Evolutionary conservation across 2,888 invertebrate genomes (phyloP).

Genomic region (Tipula helvola): DNA sequence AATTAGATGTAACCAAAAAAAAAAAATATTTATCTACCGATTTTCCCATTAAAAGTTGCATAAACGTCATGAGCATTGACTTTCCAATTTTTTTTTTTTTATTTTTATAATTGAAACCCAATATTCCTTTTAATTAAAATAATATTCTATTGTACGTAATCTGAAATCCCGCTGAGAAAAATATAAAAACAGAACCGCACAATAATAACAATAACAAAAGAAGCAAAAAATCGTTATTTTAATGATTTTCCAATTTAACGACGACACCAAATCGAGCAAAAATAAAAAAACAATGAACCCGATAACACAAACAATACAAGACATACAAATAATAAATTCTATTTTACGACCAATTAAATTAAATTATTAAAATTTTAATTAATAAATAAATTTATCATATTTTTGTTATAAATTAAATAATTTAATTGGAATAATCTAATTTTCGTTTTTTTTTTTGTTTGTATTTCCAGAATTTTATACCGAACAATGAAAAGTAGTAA

Average conservation of each 20-base stretch:
- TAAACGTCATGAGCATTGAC: not conserved
- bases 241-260: not conserved
- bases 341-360: not conserved
- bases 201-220: not conserved
- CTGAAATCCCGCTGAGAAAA: not conserved
- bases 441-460: not conserved
- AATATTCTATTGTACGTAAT: not conserved
- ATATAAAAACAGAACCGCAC: not conserved
- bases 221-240: not conserved
- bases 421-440: not conserved
- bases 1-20: too few species aligned
- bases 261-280: not conserved
- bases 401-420: not conserved
- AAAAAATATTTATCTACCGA: too few species aligned
- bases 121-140: not conserved
- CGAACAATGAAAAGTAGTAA: slow-evolving; percentile 6
- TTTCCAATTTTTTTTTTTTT: not conserved
- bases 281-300: not conserved
- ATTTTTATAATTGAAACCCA: not conserved
- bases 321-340: not conserved
- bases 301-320: not conserved
- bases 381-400: not conserved
- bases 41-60: too few species aligned
- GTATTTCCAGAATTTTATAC: slow-evolving; percentile 13
- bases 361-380: slow-evolving; percentile 5